phyloP scores from a whole-genome alignment of 53 echinoderm and acorn worm genomes.

The Patiria pectinifera region DNA sequence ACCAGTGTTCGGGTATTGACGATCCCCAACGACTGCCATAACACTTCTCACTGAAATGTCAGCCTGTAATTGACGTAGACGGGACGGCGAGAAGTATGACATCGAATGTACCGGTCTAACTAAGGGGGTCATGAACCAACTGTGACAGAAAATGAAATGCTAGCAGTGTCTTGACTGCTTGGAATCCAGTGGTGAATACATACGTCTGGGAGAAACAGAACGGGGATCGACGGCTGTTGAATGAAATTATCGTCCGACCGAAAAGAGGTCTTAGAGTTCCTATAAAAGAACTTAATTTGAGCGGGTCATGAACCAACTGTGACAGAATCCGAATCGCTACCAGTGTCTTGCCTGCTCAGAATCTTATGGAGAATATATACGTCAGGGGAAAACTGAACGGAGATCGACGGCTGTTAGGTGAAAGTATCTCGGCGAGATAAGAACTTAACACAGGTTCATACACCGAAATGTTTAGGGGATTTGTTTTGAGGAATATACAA shows the following conservation, averaged over 20 bases:
- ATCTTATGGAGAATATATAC: background rate
- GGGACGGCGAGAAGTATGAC: background rate
- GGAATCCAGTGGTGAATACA: background rate
- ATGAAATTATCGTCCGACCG: too few relatives aligned
- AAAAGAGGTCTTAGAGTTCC: too few relatives aligned
- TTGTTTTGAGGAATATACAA: too few relatives aligned
- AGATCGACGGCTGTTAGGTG: constrained; percentile 15
- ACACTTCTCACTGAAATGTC: background rate
- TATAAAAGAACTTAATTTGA: too few relatives aligned
- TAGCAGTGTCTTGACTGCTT: constrained; percentile 1
- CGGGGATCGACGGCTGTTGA: too few relatives aligned
- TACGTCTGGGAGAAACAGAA: background rate
- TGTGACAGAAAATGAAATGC: constrained; percentile 14
- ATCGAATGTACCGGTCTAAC: constrained; percentile 14
- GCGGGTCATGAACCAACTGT: constrained; percentile 25
- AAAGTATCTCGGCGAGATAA: background rate
- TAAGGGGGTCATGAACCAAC: constrained; percentile 22
- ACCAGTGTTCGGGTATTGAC: background rate
- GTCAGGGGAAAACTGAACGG: background rate
- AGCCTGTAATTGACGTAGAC: constrained; percentile 3
- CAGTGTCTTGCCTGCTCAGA: background rate
- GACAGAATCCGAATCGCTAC: background rate
- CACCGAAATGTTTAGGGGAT: too few relatives aligned
- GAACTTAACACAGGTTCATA: too few relatives aligned
- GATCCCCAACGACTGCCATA: background rate